A percentile compares a stretch with the other conserved stretches of the same genome.
Conservation (phyloP, 2,113 vertebrate species). For the Centrocercus urophasianus region DNA sequence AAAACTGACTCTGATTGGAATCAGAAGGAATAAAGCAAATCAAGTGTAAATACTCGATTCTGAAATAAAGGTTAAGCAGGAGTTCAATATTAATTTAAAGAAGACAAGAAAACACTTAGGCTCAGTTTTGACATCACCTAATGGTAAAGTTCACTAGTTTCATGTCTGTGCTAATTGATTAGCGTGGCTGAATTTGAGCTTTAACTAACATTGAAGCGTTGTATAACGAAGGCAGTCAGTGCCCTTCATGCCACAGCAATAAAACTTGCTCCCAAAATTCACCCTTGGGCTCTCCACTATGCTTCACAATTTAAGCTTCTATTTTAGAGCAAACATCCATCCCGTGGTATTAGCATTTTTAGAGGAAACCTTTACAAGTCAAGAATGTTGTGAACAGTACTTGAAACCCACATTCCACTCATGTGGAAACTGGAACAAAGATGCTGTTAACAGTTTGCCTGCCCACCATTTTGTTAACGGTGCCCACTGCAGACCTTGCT, state of each 20-base stretch:
- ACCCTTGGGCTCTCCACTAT: not conserved
- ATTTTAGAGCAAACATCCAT: not conserved
- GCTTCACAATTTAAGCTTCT: not conserved
- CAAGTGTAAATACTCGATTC: not conserved
- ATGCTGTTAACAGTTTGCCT: not conserved
- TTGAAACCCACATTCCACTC: not conserved
- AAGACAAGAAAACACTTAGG: not conserved
- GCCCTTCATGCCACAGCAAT: not conserved
- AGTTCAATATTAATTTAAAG: not conserved
- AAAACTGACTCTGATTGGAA: not conserved
- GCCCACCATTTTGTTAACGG: not conserved
- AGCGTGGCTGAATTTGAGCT: not conserved
- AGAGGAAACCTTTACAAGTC: not conserved
- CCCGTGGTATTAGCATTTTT: not conserved
- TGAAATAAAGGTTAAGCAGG: not conserved
- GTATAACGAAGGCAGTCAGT: not conserved
- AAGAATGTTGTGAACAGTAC: not conserved
- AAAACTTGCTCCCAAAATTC: not conserved
- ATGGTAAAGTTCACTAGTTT: not conserved
- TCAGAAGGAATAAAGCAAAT: not conserved
- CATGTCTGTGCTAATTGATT: not conserved
- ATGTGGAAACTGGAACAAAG: not conserved
- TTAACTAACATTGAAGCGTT: not conserved
- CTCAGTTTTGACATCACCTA: not conserved
- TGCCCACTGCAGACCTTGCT: not conserved